Base-by-base conservation (phyloP, 2,797 vertebrate genomes). In the Muscicapa comitata region DNA sequence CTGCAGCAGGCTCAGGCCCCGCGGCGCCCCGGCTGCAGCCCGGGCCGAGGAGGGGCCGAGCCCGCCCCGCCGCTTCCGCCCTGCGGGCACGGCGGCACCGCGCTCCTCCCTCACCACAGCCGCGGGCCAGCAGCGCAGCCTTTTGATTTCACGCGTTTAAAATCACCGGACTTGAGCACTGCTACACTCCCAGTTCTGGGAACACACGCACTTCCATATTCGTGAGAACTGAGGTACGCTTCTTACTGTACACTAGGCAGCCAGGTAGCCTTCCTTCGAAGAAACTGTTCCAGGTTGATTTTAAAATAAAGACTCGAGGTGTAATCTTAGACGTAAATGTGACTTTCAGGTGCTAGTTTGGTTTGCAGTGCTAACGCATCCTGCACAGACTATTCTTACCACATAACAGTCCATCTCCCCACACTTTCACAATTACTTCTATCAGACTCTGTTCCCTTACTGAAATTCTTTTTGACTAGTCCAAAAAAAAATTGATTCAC, bases 121-220 rank as follows among this genome's bases (percentile, higher is more conserved):
- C 13, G 59, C 42, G 35, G 47, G 47, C 47, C 47, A 48, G 12
- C 47, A 17, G 29, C 51, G 51, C 51, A 31, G 17, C 51, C 16
- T 7, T 5, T 3, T 15, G 0, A 28, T 9, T 37, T 2, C n/a
- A 2, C 62, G 75, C 23, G 45, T 18, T 25, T 19, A 4, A 21
- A 10, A 23, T 6, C 31, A 2, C 17, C 21, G 5, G 4, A 6
- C 19, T 0, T 6, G 6, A 19, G 9, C 59, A 0, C 35, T 3
- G 1, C 42, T 4, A 0, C 35, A 0, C 15, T 26, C 18, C 2
- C 8, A 0, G 7, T 7, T 47, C 33, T 4, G 28, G 17, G 8
- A 24, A 26, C 0, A 4, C 31, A 0, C 15, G 15, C 53, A 1
- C 14, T 25, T 7, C 21, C 25, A 0, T 1, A 3, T 2, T 3